Evolutionary conservation across 2,797 vertebrate species (phyloP).

Genomic region (Chloroceryle inda): DNA sequence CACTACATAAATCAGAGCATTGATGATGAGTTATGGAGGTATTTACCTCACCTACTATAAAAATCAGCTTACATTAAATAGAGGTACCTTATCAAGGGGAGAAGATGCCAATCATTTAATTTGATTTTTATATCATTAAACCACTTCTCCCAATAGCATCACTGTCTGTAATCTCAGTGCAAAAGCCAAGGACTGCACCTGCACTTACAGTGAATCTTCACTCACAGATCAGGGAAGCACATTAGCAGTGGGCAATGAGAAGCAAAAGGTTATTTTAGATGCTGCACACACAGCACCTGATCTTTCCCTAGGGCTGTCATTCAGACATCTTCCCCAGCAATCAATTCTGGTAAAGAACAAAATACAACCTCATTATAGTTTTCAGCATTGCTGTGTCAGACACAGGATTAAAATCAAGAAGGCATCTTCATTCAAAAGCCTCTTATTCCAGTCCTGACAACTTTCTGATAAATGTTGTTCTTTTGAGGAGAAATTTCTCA

Average conservation of each 20-base stretch:
- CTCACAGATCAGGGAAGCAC: not conserved
- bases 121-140: not conserved
- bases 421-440: slow-evolving; percentile 15
- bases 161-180: not conserved
- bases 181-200: not conserved
- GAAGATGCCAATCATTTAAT: not conserved
- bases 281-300: slow-evolving; percentile 30
- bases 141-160: not conserved
- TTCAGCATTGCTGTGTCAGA: slow-evolving; percentile 4
- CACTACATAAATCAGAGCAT: slow-evolving; percentile 21
- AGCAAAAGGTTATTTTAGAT: slow-evolving; percentile 50
- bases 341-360: slow-evolving; percentile 31
- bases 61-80: slow-evolving; percentile 13
- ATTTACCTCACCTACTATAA: slow-evolving; percentile 8
- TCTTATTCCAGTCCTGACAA: not conserved
- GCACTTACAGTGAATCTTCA: not conserved
- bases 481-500: not conserved
- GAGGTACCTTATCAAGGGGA: not conserved
- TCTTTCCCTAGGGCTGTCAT: slow-evolving; percentile 11
- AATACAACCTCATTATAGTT: slow-evolving; percentile 9
- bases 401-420: slow-evolving; percentile 10
- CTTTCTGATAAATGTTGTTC: not conserved
- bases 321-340: slow-evolving; percentile 22
- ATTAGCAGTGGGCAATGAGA: not conserved
- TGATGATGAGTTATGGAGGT: slow-evolving; percentile 21